Conservation (phyloP, 53 echinoderm and acorn worm genomes). For the Astropecten irregularis region DNA sequence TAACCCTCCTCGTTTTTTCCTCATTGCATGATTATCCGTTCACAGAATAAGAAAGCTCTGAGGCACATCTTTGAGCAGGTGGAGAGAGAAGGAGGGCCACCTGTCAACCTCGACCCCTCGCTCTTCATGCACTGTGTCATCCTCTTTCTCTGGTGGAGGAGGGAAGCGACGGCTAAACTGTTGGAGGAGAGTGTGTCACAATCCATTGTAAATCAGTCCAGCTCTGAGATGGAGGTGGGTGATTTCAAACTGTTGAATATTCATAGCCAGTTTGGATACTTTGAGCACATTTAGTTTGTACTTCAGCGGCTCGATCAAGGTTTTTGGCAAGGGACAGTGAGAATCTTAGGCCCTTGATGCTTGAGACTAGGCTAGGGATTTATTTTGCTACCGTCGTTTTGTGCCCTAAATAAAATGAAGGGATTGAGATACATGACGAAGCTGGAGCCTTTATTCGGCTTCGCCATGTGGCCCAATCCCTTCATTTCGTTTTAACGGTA, state of each 20-base stretch:
- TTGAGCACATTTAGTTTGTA: background rate
- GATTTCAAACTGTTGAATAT: background rate
- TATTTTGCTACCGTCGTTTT: too few relatives aligned
- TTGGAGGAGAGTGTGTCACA: constrained; percentile 5
- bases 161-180: constrained; percentile 30
- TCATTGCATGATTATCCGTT: too few relatives aligned
- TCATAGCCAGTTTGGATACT: background rate
- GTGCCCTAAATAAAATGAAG: too few relatives aligned
- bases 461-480: too few relatives aligned
- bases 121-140: constrained; percentile 51
- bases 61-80: constrained; percentile 45
- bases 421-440: too few relatives aligned
- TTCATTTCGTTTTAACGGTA: too few relatives aligned
- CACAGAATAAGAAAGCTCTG: constrained; percentile 51
- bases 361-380: too few relatives aligned
- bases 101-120: constrained; percentile 44
- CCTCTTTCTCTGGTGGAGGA: constrained; percentile 55
- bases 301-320: background rate
- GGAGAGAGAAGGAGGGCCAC: constrained; percentile 46
- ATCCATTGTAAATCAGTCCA: background rate
- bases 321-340: too few relatives aligned
- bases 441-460: too few relatives aligned
- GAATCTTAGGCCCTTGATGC: too few relatives aligned
- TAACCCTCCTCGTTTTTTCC: constrained; percentile 41
- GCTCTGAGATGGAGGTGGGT: constrained; percentile 27